These are phyloP conservation scores for Cryptocephalus moraei DNA, from an alignment of 2,888 invertebrate genomes.

Conservation along the genomic window DNA sequence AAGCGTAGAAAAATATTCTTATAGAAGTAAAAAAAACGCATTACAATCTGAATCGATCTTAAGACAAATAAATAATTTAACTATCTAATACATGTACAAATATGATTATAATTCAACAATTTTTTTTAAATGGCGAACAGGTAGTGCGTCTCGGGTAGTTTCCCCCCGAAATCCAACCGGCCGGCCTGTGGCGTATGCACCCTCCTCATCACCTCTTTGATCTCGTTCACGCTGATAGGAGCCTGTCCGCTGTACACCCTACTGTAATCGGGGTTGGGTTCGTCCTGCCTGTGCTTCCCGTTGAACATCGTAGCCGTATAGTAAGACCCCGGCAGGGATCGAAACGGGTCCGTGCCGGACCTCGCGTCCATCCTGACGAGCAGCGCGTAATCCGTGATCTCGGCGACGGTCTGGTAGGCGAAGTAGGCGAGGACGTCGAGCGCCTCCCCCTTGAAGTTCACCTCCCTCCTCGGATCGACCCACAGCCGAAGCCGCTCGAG, in stretches of 20 bases:
- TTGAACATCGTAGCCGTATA: slow-evolving; percentile 53
- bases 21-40: too few relatives aligned
- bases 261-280: slow-evolving; percentile 36
- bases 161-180: slow-evolving; percentile 40
- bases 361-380: slow-evolving; percentile 68
- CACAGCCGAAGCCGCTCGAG: slow-evolving; percentile 48
- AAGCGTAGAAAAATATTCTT: too few relatives aligned
- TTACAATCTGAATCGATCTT: too few relatives aligned
- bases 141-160: slow-evolving; percentile 29
- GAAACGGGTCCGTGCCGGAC: slow-evolving; percentile 59
- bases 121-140: slow-evolving; percentile 30
- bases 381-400: slow-evolving; percentile 76
- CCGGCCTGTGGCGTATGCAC: slow-evolving; percentile 54
- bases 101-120: not conserved
- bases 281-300: slow-evolving; percentile 40
- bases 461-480: slow-evolving; percentile 52
- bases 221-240: slow-evolving; percentile 68
- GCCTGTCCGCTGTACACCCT: slow-evolving; percentile 55
- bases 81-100: too few relatives aligned
- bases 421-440: slow-evolving; percentile 74
- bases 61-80: too few relatives aligned
- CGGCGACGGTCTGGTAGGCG: slow-evolving; percentile 84
- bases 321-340: slow-evolving; percentile 54
- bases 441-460: slow-evolving; percentile 52
- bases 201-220: slow-evolving; percentile 72